Percentiles rank a stretch among this genome's conserved stretches.
These are phyloP conservation scores for Mesaphorura yosii DNA, from an alignment of 1,140 invertebrate genomes.

Conservation along the genomic window DNA sequence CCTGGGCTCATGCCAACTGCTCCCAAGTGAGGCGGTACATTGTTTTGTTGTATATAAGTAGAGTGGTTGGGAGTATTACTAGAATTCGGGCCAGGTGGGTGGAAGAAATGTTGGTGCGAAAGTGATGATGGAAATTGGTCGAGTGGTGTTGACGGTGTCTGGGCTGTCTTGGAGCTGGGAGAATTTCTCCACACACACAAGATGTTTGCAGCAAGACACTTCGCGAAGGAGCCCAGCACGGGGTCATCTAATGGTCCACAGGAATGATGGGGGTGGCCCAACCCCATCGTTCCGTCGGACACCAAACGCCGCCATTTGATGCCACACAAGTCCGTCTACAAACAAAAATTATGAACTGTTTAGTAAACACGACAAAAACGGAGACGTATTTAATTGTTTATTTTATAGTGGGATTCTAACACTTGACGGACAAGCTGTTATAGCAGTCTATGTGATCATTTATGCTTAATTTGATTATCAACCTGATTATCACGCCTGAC, in stretches of 20 bases:
- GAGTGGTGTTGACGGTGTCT: constrained; percentile 45
- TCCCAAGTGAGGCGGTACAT: constrained; percentile 3
- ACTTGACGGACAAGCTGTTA: no score
- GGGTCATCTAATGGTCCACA: constrained; percentile 76
- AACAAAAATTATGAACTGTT: constrained; percentile 30
- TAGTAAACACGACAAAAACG: background rate
- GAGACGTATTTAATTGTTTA: no score
- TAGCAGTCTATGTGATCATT: no score
- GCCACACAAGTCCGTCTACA: constrained; percentile 91
- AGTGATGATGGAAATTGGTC: constrained; percentile 53
- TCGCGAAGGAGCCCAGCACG: constrained; percentile 79
- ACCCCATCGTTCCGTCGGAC: constrained; percentile 53
- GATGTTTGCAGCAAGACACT: constrained; percentile 85
- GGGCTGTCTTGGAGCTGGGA: constrained; percentile 16
- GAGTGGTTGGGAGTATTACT: background rate
- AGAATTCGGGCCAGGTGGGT: constrained; percentile 15
- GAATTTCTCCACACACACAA: constrained; percentile 85
- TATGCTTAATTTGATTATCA: no score
- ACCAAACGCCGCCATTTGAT: constrained; percentile 96
- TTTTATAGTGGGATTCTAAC: no score
- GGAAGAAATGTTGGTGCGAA: constrained; percentile 24
- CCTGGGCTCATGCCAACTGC: constrained; percentile 8
- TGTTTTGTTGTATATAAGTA: constrained; percentile 10
- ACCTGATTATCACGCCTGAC: no score
- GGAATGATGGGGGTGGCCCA: constrained; percentile 39